A percentile compares a stretch with the other conserved stretches of the same genome.
Conservation (phyloP, 2,113 vertebrate genomes). For the Todiramphus saurophagus region DNA sequence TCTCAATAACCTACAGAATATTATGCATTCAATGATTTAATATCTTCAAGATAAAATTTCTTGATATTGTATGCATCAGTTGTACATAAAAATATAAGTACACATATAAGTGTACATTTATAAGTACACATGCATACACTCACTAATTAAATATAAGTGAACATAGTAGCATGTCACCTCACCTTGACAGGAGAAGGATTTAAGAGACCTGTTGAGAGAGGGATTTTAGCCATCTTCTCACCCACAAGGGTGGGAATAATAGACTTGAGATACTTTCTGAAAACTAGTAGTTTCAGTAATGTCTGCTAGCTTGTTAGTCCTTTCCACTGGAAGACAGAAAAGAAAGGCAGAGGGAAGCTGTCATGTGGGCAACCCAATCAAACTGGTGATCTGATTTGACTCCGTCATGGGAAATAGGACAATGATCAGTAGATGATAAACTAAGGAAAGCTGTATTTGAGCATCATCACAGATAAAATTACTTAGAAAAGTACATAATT, state of each 20-base stretch:
- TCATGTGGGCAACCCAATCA: neutral
- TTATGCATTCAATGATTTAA: neutral
- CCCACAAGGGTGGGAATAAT: neutral
- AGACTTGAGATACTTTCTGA: neutral
- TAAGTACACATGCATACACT: neutral
- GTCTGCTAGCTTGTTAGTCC: neutral
- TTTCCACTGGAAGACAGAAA: neutral
- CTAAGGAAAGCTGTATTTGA: neutral
- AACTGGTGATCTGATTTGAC: neutral
- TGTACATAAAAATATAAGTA: neutral
- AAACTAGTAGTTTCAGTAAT: neutral
- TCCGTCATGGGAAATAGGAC: neutral
- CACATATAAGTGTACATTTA: neutral
- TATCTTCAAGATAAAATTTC: neutral
- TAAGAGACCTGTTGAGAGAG: neutral
- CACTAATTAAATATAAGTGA: neutral
- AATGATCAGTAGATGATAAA: neutral
- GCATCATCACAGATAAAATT: neutral
- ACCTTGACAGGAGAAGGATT: neutral
- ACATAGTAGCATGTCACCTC: neutral
- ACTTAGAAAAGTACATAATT: neutral
- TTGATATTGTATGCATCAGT: neutral
- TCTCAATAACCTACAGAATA: neutral
- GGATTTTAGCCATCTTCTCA: neutral
- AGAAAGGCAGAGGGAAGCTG: neutral